Percentiles rank a stretch among this genome's conserved stretches.
phyloP scores from a whole-genome alignment of 2,888 invertebrate species.

The Hyalella azteca region DNA sequence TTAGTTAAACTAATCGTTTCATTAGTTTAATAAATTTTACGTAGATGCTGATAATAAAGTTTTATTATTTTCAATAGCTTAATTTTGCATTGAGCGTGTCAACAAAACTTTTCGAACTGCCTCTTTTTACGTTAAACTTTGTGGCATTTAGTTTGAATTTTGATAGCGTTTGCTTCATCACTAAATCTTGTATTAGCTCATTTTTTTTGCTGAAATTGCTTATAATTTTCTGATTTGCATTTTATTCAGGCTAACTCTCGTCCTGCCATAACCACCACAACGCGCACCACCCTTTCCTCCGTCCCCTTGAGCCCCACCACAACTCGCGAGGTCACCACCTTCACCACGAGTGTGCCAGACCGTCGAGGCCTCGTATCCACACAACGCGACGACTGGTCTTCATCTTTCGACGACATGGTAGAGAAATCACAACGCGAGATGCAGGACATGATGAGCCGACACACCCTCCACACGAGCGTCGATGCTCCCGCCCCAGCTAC shows the following conservation, averaged over 20 bases:
- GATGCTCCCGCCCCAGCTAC: slow-evolving; percentile 27
- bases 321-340: slow-evolving; percentile 34
- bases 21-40: no score
- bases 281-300: slow-evolving; percentile 40
- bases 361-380: slow-evolving; percentile 39
- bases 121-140: no score
- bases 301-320: slow-evolving; percentile 24
- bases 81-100: no score
- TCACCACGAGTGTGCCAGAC: slow-evolving; percentile 40
- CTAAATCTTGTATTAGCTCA: no score
- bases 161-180: no score
- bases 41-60: no score
- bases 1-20: no score
- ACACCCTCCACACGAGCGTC: slow-evolving; percentile 47
- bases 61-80: no score
- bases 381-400: slow-evolving; percentile 48
- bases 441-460: slow-evolving; percentile 58
- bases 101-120: no score
- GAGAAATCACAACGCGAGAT: slow-evolving; percentile 56
- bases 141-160: no score
- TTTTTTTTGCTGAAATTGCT: not conserved
- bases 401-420: slow-evolving; percentile 57
- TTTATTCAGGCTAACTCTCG: slow-evolving; percentile 22
- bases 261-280: slow-evolving; percentile 24
- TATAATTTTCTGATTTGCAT: slow-evolving; percentile 14